Base-by-base conservation (phyloP, 2,888 invertebrate species). In the Lamellibrachia satsuma region DNA sequence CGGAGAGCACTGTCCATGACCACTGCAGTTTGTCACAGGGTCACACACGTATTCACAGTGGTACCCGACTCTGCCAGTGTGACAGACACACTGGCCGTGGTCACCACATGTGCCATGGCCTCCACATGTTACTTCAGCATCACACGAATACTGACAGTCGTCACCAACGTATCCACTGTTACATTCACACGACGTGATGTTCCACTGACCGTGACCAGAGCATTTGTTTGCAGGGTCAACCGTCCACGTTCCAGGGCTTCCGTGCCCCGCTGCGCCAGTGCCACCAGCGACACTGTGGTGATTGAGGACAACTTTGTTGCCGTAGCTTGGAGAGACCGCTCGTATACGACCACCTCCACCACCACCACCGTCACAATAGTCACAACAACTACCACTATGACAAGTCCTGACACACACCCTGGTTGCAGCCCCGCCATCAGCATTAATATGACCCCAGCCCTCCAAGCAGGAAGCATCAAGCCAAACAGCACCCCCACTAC, bases 401-500 rank as follows among this genome's bases (percentile, higher is more conserved):
- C 75, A 75, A 75, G 11, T 75, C 7, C 91, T 11, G 6, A 90
- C 92, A 90, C 93, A 93, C 75, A 93, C 93, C 9, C 92, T 91
- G 2, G 92, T 90, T 22, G 92, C 94, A 8, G 92, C 52, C 7
- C 95, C 95, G 60, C 95, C 95, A 91, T 91, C 93, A 0, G 94
- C 94, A 60, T 92, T 52, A 4, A 95, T 15, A 22, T 22, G 52
- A 8, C 95, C 95, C 95, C 95, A 95, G 2, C 95, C 95, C 91
- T 95, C 94, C 11, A 95, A 92, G 27, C 94, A 91, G 39, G 94
- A 93, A n/a, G 93, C 94, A 92, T 95, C 95, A 15, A 95, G 52
- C 95, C 95, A 95, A n/a, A 95, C 90, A 51, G 95, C 93, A 6
- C 95, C 95, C 8, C 95, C 95, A 92, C 94, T 94, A 8, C 95